Evolutionary conservation across 2,888 invertebrate species (phyloP).

Genomic region (Pyralis farinalis): DNA sequence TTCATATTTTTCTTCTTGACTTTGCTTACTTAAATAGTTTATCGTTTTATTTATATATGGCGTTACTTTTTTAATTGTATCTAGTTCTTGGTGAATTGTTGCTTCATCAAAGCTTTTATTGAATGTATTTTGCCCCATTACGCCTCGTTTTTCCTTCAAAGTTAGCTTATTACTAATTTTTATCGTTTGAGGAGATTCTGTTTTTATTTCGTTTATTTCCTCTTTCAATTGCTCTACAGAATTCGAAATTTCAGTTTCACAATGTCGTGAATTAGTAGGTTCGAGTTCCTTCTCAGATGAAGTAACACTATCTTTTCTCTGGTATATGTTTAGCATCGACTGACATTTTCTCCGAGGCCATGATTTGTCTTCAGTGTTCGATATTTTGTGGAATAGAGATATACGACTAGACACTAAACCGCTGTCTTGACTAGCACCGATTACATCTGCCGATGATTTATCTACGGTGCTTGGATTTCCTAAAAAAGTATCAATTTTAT

Average conservation of each 20-base stretch:
- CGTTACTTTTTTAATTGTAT: slow-evolving; percentile 13
- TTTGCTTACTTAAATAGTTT: slow-evolving; percentile 29
- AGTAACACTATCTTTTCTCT: slow-evolving; percentile 30
- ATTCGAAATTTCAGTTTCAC: slow-evolving; percentile 10
- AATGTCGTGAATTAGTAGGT: slow-evolving; percentile 16
- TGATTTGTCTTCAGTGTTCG: slow-evolving; percentile 54
- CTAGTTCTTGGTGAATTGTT: slow-evolving; percentile 9
- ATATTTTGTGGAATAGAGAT: slow-evolving; percentile 65
- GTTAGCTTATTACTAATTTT: slow-evolving; percentile 11
- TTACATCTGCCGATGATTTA: slow-evolving; percentile 33
- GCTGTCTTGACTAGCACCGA: slow-evolving; percentile 48
- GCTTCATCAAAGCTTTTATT: slow-evolving; percentile 44
- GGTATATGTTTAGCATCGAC: slow-evolving; percentile 53
- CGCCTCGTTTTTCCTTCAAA: slow-evolving; percentile 45
- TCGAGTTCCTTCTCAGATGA: slow-evolving; percentile 19
- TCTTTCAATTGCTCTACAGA: slow-evolving; percentile 1
- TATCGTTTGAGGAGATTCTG: slow-evolving; percentile 6
- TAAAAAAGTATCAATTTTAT: slow-evolving; percentile 68
- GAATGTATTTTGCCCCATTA: slow-evolving; percentile 31
- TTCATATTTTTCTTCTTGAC: slow-evolving; percentile 25
- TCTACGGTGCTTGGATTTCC: slow-evolving; percentile 47
- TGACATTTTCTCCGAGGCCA: slow-evolving; percentile 46
- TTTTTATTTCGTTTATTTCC: neutral
- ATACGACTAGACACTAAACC: slow-evolving; percentile 74
- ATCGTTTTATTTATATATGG: slow-evolving; percentile 26